Evolutionary conservation across 2,888 invertebrate genomes (phyloP).

Genomic region (Thereva nobilitata): DNA sequence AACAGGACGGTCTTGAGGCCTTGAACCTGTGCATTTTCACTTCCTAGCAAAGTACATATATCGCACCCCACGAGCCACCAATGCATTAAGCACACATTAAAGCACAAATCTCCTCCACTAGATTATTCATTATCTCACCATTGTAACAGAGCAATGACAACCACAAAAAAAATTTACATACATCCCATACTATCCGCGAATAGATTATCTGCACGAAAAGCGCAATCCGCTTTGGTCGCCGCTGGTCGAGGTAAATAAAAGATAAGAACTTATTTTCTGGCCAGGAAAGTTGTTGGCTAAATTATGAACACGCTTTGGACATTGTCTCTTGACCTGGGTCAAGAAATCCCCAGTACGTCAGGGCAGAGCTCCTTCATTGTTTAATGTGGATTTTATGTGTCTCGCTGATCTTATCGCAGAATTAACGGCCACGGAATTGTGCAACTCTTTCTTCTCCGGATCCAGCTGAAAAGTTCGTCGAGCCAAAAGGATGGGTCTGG

Average conservation of each 20-base stretch:
- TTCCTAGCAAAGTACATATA: too few species aligned
- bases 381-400: constrained; percentile 41
- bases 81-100: too few species aligned
- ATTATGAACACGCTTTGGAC: constrained; percentile 38
- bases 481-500: constrained; percentile 36
- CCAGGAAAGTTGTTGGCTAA: constrained; percentile 35
- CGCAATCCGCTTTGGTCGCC: constrained; percentile 18
- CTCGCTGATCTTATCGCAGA: constrained; percentile 40
- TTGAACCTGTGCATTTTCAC: too few species aligned
- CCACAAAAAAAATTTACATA: too few species aligned
- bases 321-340: constrained; percentile 39
- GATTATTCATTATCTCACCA: too few species aligned
- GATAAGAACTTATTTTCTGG: constrained; percentile 14
- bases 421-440: constrained; percentile 39
- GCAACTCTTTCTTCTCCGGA: constrained; percentile 31
- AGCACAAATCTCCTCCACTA: too few species aligned
- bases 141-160: too few species aligned
- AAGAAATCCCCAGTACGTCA: constrained; percentile 36
- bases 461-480: constrained; percentile 22
- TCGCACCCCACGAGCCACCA: too few species aligned
- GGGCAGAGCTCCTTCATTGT: constrained; percentile 37
- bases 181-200: not conserved
- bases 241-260: constrained; percentile 28
- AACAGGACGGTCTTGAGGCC: too few species aligned
- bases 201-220: constrained; percentile 25